Conservation (phyloP, 2,888 invertebrate genomes). For the Nephrotoma flavescens region DNA sequence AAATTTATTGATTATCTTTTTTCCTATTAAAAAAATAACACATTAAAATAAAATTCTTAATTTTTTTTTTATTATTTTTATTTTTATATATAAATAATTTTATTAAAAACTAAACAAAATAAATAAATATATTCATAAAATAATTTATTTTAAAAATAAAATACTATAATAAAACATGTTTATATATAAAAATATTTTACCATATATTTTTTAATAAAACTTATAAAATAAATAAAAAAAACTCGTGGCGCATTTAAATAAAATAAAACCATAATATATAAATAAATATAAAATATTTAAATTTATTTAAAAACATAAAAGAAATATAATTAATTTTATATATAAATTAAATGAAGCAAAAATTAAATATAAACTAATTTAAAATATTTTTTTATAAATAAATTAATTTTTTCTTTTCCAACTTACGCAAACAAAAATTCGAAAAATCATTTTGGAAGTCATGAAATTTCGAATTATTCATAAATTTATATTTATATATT, state of each 20-base stretch:
- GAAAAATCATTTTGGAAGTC: conserved; percentile 11
- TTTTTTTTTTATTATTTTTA: not conserved
- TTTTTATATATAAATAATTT: conserved; percentile 1
- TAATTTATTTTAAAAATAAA: not conserved
- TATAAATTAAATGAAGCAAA: not conserved
- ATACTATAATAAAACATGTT: not conserved
- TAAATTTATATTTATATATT: not conserved
- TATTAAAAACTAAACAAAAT: not conserved
- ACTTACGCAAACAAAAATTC: not conserved
- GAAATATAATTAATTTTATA: not conserved
- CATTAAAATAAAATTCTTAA: not conserved
- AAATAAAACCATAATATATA: not conserved
- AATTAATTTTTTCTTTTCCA: not conserved
- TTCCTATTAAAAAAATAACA: not conserved
- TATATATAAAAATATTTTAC: not conserved
- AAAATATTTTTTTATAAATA: not conserved
- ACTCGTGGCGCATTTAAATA: not conserved
- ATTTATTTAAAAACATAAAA: not conserved
- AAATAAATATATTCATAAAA: not conserved
- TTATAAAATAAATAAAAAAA: not conserved
- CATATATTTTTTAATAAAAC: not conserved
- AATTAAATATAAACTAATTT: not conserved
- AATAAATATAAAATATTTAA: not conserved
- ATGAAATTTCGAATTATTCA: conserved; percentile 8
- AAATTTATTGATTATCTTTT: not conserved